Evolutionary conservation across 2,888 invertebrate genomes (phyloP).

Genomic region (Tetragnatha montana): DNA sequence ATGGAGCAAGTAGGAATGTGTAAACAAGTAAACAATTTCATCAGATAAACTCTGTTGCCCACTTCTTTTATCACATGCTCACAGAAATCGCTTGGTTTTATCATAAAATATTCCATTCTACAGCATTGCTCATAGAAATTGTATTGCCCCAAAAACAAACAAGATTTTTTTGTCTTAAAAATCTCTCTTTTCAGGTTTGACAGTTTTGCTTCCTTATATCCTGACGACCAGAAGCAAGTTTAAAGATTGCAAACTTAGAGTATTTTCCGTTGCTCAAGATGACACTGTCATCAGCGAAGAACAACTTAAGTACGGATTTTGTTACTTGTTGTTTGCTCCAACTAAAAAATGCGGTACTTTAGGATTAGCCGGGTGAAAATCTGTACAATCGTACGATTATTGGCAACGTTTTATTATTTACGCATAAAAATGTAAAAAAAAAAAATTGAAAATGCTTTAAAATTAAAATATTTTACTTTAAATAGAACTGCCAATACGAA

Average conservation of each 20-base stretch:
- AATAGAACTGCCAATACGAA: too few relatives aligned
- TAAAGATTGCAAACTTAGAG: conserved; percentile 86
- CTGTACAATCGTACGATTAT: too few relatives aligned
- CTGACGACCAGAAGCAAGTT: conserved; percentile 88
- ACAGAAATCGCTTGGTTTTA: background rate
- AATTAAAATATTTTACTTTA: too few relatives aligned
- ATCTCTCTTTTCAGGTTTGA: conserved; percentile 79
- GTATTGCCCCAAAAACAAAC: too few relatives aligned
- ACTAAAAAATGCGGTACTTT: background rate
- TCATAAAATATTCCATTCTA: background rate
- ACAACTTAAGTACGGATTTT: conserved; percentile 83
- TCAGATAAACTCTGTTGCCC: background rate
- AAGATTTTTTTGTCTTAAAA: too few relatives aligned
- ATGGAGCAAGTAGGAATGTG: background rate
- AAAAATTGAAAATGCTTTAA: too few relatives aligned
- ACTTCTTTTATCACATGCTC: background rate
- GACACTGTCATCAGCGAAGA: conserved; percentile 91
- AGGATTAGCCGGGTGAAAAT: background rate
- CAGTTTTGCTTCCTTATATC: conserved; percentile 89
- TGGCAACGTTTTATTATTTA: too few relatives aligned
- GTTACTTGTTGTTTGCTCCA: background rate
- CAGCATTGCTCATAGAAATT: background rate
- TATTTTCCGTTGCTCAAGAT: conserved; percentile 83
- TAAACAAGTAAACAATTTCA: background rate
- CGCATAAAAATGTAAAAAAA: too few relatives aligned